Evolutionary conservation across 2,797 vertebrate species (phyloP).

Genomic region (Chaetodon trifasciatus): DNA sequence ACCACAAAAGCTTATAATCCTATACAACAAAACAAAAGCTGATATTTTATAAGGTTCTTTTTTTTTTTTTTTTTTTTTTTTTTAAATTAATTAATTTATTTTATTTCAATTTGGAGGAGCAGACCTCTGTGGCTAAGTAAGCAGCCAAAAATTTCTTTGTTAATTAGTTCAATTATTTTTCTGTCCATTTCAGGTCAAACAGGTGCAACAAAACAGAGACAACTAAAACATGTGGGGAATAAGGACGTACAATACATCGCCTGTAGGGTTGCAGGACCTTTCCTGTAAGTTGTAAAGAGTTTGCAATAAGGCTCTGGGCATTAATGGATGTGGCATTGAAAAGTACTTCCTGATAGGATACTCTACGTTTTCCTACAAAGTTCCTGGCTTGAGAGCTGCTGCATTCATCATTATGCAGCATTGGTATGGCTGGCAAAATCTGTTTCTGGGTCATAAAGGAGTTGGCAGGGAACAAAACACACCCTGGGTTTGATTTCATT

Average conservation of each 20-base stretch:
- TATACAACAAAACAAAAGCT: not conserved
- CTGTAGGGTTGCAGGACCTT: not conserved
- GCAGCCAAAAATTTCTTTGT: too few species aligned
- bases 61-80: too few species aligned
- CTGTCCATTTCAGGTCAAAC: not conserved
- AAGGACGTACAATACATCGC: too few species aligned
- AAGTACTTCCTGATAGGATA: slow-evolving; percentile 38
- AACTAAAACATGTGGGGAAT: not conserved
- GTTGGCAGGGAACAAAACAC: slow-evolving; percentile 46
- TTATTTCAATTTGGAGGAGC: too few species aligned
- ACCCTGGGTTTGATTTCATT: slow-evolving; percentile 55
- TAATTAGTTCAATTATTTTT: not conserved
- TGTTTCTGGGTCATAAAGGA: slow-evolving; percentile 38
- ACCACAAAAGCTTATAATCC: not conserved
- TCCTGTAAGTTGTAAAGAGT: not conserved
- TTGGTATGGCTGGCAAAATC: not conserved
- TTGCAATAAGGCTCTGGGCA: not conserved
- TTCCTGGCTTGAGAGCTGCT: slow-evolving; percentile 7
- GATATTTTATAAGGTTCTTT: too few species aligned
- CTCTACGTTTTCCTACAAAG: slow-evolving; percentile 33
- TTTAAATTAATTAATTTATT: too few species aligned
- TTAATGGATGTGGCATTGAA: slow-evolving; percentile 17
- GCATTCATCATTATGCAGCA: slow-evolving; percentile 11
- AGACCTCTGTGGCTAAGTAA: too few species aligned
- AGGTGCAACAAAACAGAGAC: not conserved